Evolutionary conservation across 2,113 vertebrate species (phyloP), one percentile per base, ranked within the genome.

Genomic region (Pteruthius melanotis): DNA sequence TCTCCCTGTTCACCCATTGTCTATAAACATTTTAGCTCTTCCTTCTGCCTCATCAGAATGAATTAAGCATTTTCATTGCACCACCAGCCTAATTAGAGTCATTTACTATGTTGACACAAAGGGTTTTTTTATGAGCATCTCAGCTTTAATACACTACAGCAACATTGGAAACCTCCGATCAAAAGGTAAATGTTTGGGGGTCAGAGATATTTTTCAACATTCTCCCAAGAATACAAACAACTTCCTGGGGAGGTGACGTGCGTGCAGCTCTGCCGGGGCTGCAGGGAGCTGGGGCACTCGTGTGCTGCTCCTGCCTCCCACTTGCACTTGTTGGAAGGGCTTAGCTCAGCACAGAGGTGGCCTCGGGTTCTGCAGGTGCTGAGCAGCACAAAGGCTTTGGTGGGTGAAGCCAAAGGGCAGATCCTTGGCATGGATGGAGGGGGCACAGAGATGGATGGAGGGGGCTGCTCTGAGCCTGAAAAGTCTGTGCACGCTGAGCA

Each of bases 11-110:
- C 97, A 97, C 97, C 96, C 97, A 97, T 97, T 98, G 97, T 97
- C 96, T 97, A 97, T 97, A 97, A 97, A 97, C 97, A 98, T 97
- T 97, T 97, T 96, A 98, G 94, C 96, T 97, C 95, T 97, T 97
- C 96, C 97, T 97, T 97, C 96, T 97, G 95, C 96, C 96, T 97
- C 97, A 97, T 97, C 96, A 96, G 96, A 97, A 97, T 96, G 96
- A 97, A 97, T 97, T 97, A 97, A 97, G 96, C 94, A 97, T 97
- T 97, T 97, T 97, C 94, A 97, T 96, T 97, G 96, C 97, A 97
- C 97, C 95, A 97, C 97, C 94, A 95, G 96, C 93, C 94, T 97
- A 97, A 97, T 97, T 97, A 97, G 96, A 97, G 96, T 97, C 97
- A 97, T 97, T 97, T 97, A 97, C 97, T 97, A 96, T 97, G 97